These are phyloP conservation scores for Ectropis crepuscularia DNA, from an alignment of 2,888 invertebrate genomes.

Conservation along the genomic window DNA sequence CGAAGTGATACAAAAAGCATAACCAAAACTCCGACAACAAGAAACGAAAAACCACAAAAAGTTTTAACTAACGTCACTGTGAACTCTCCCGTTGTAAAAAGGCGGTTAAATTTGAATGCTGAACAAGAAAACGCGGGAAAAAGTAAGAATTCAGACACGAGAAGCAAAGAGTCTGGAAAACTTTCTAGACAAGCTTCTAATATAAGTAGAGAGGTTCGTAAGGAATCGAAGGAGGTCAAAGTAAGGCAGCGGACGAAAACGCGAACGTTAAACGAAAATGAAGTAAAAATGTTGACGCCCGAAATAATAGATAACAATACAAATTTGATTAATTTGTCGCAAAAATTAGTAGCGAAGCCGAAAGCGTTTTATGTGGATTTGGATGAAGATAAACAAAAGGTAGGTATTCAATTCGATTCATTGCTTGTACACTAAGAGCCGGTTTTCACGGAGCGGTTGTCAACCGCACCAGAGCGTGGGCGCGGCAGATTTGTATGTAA, in stretches of 20 bases:
- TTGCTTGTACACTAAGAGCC: no score
- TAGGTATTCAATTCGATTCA: slow-evolving; percentile 40
- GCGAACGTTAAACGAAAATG: slow-evolving; percentile 72
- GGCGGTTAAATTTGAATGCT: slow-evolving; percentile 47
- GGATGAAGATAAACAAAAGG: slow-evolving; percentile 53
- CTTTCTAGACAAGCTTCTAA: slow-evolving; percentile 22
- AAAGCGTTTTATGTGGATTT: slow-evolving; percentile 74
- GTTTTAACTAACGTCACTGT: slow-evolving; percentile 63
- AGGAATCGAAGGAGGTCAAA: slow-evolving; percentile 37
- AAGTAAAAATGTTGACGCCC: slow-evolving; percentile 69
- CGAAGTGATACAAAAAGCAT: slow-evolving; percentile 27
- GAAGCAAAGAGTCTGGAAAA: slow-evolving; percentile 29
- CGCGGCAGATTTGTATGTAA: no score
- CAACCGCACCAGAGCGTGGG: no score
- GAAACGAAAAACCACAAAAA: slow-evolving; percentile 47
- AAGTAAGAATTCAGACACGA: slow-evolving; percentile 21
- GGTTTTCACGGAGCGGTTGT: no score
- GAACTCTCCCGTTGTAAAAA: slow-evolving; percentile 66
- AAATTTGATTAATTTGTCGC: slow-evolving; percentile 66
- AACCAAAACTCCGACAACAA: slow-evolving; percentile 38
- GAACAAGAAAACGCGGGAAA: slow-evolving; percentile 39
- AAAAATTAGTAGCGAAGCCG: slow-evolving; percentile 64
- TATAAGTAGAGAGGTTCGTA: slow-evolving; percentile 26
- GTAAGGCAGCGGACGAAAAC: slow-evolving; percentile 70
- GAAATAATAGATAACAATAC: slow-evolving; percentile 67